Evolutionary conservation across 2,888 invertebrate species (phyloP), one percentile per base, ranked within the genome.

Genomic region (Lottia scabra): DNA sequence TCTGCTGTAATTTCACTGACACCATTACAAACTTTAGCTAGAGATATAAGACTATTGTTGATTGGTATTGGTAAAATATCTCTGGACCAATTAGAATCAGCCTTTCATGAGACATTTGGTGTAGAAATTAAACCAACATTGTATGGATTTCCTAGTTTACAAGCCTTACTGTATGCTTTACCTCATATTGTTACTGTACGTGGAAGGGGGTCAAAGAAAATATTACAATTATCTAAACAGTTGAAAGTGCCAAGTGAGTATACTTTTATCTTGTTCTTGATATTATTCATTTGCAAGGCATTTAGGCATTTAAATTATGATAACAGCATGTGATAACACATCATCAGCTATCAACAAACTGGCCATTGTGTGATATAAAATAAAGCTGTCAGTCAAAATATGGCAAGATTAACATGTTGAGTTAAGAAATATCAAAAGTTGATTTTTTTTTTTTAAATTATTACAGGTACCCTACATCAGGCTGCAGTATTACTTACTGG

Each of bases 1-100:
- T 83, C 83, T 6, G 83, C 81, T 3, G 77, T 86, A 26, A 85
- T 89, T 65, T 85, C 85, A 67, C 83, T 89, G 68, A 83, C 84
- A 0, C 80, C 87, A 1, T 83, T 88, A 30, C 91, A 92, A 82
- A 84, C 90, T 68, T 91, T 93, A 77, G 92, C 92, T 2, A 89
- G 91, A 62, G 91, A 92, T 80, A 87, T 92, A 27, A 90, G 92
- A 74, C 87, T 90, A 12, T 87, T 93, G 16, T 87, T 93, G 79
- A 89, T 91, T 78, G 89, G 90, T 70, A 87, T 89, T 68, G 92
- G 92, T 1, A 89, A 89, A 64, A 78, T 92, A 66, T 74, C 79
- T n/a, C 75, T 90, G 44, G 74, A 80, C 3, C 82, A 87, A 56
- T 87, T 89, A 71, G 85, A 84, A 72, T 75, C 74, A 48, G 46